Evolutionary conservation across 2,113 vertebrate species (phyloP).

Genomic region (Carlito syrichta): DNA sequence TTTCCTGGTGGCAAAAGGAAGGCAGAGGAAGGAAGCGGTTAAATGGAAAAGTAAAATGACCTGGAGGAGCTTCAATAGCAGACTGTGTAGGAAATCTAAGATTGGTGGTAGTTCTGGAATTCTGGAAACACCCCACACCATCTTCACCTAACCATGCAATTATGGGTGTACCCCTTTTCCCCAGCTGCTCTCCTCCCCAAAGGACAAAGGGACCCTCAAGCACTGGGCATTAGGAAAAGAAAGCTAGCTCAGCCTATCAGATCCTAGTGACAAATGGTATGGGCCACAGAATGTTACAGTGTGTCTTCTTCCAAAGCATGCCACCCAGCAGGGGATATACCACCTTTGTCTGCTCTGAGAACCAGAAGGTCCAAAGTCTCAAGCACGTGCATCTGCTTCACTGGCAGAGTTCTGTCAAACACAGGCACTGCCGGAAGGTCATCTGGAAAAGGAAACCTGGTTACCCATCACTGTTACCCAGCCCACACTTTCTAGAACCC

Average conservation of each 20-base stretch:
- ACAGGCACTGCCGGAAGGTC: conserved; percentile 88
- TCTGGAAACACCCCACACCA: background rate
- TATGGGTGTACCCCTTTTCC: background rate
- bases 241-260: background rate
- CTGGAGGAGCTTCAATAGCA: background rate
- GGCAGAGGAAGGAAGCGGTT: background rate
- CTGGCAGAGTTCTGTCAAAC: conserved; percentile 93
- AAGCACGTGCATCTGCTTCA: conserved; percentile 96
- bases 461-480: background rate
- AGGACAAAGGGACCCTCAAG: background rate
- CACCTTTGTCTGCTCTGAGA: conserved; percentile 95
- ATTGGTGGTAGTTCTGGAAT: background rate
- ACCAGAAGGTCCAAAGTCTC: conserved; percentile 95
- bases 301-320: background rate
- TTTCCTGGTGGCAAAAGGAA: conserved; percentile 85
- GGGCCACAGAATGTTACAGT: rapidly evolving
- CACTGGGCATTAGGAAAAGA: background rate
- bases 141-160: background rate
- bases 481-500: background rate
- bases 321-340: background rate
- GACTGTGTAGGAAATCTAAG: background rate
- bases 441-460: conserved; percentile 82
- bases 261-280: rapidly evolving
- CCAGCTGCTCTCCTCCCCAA: background rate
- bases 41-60: background rate